Percentiles rank a stretch among this genome's conserved stretches.
phyloP scores from a whole-genome alignment of 2,113 vertebrate species.

The Accipiter cooperii region DNA sequence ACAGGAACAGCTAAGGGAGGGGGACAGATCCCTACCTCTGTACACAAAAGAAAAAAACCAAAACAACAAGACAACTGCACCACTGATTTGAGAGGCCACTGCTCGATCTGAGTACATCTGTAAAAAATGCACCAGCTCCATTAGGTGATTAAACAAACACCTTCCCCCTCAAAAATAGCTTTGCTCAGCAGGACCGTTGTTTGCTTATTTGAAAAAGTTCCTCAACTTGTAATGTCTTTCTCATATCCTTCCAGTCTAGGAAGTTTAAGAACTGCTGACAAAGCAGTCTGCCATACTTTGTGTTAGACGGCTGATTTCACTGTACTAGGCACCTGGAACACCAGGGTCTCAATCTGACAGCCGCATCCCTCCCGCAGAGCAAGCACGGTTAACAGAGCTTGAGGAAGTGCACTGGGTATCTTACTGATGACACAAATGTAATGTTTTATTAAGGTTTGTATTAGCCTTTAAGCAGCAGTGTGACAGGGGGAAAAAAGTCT shows the following conservation, averaged over 20 bases:
- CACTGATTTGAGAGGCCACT: background rate
- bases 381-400: background rate
- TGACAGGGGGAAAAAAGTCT: background rate
- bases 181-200: background rate
- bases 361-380: background rate
- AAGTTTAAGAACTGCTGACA: background rate
- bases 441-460: background rate
- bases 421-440: background rate
- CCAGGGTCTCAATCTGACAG: background rate
- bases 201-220: constrained; percentile 28
- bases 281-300: background rate
- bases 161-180: background rate
- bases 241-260: constrained; percentile 16
- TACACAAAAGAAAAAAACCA: background rate
- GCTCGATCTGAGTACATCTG: background rate
- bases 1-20: background rate
- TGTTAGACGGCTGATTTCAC: background rate
- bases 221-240: background rate
- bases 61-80: background rate
- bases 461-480: background rate
- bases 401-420: background rate
- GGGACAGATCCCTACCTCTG: background rate
- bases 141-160: constrained; percentile 8
- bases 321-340: background rate
- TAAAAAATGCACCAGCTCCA: background rate